Percentiles rank a stretch among this genome's conserved stretches.
Evolutionary conservation across 2,797 vertebrate species (phyloP).

Genomic region (Onychomys leucogaster): DNA sequence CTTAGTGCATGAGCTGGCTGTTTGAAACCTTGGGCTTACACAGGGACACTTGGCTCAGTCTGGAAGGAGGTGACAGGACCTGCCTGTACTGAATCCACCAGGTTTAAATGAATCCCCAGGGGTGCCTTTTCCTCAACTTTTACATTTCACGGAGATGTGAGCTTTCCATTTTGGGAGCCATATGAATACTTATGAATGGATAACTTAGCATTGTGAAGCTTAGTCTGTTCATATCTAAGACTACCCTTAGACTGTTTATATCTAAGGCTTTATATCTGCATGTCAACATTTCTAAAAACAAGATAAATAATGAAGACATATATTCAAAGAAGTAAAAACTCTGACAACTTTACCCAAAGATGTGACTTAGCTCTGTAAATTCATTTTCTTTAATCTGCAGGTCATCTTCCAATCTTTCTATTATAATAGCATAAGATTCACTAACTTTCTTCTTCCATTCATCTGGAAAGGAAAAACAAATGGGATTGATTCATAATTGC

Average conservation of each 20-base stretch:
- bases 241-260: not conserved
- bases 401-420: conserved; percentile 94
- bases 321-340: conserved; percentile 30
- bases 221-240: not conserved
- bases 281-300: not conserved
- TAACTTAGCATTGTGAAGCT: not conserved
- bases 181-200: not conserved
- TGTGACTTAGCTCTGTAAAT: conserved; percentile 91
- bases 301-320: not conserved
- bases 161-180: not conserved
- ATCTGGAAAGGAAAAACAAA: conserved; percentile 87
- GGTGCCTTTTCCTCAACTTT: not conserved
- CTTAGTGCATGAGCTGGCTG: too few species aligned
- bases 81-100: too few species aligned
- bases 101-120: too few species aligned
- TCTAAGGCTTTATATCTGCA: not conserved
- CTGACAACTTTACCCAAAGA: conserved; percentile 92
- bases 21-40: too few species aligned
- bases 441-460: conserved; percentile 99
- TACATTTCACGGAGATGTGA: not conserved
- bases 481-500: conserved; percentile 18
- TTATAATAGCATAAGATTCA: conserved; percentile 94
- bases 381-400: conserved; percentile 94
- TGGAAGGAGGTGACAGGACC: too few species aligned
- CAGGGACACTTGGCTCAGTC: too few species aligned